A percentile compares a stretch with the other conserved stretches of the same genome.
Evolutionary conservation across 2,113 vertebrate species (phyloP).

Genomic region (Morone saxatilis): DNA sequence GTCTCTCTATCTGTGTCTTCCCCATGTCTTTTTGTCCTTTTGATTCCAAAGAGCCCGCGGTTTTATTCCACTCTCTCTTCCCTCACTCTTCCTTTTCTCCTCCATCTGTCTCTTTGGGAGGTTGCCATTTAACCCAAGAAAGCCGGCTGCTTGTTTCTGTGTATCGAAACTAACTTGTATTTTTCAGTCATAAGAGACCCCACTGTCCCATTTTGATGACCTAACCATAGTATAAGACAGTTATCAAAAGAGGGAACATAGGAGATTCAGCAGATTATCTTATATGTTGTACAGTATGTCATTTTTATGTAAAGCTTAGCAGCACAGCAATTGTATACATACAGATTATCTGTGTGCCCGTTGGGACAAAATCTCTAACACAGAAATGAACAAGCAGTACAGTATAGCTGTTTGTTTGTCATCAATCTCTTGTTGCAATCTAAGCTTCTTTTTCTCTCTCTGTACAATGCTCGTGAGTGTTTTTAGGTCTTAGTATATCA

Average conservation of each 20-base stretch:
- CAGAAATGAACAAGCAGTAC: neutral
- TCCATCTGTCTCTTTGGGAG: constrained; percentile 66
- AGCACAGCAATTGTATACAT: neutral
- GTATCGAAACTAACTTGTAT: neutral
- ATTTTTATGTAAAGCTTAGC: neutral
- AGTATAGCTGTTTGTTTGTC: neutral
- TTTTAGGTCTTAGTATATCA: neutral
- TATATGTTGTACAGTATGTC: neutral
- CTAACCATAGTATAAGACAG: neutral
- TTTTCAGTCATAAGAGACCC: neutral
- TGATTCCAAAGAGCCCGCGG: constrained; percentile 59
- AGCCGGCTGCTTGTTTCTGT: constrained; percentile 19
- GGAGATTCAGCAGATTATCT: neutral
- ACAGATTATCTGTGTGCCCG: constrained; percentile 1
- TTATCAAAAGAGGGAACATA: neutral
- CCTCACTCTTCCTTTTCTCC: neutral
- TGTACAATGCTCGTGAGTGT: neutral
- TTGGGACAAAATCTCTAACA: neutral
- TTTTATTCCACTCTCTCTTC: constrained; percentile 57
- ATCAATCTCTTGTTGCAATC: neutral
- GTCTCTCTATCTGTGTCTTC: neutral
- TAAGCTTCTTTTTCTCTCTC: neutral
- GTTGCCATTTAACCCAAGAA: constrained; percentile 35
- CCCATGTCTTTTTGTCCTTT: neutral
- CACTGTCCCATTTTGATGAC: neutral